These are phyloP conservation scores for Gouania willdenowi DNA, from an alignment of 2,797 vertebrate genomes.

Conservation along the genomic window DNA sequence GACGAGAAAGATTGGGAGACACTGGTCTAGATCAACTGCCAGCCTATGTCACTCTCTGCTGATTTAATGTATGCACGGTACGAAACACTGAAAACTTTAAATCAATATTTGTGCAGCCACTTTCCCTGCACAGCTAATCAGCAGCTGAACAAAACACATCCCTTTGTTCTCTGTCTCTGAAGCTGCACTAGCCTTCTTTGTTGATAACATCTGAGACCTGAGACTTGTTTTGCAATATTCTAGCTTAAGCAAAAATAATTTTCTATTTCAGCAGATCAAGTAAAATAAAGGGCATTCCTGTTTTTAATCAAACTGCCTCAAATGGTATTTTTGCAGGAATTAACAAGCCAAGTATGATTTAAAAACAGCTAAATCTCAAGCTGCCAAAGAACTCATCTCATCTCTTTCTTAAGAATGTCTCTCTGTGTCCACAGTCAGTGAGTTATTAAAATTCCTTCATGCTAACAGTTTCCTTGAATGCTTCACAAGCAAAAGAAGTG, in stretches of 20 bases:
- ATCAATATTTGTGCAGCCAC: constrained; percentile 33
- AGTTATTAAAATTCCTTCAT: constrained; percentile 47
- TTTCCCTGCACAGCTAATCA: constrained; percentile 25
- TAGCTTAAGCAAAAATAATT: constrained; percentile 18
- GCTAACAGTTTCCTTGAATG: constrained; percentile 34
- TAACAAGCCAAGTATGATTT: constrained; percentile 29
- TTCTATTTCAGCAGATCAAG: constrained; percentile 36
- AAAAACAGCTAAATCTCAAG: constrained; percentile 13
- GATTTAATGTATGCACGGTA: too few species aligned
- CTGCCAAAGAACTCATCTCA: constrained; percentile 27
- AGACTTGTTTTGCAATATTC: constrained; percentile 21
- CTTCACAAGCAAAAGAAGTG: constrained; percentile 38
- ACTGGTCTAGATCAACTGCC: too few species aligned
- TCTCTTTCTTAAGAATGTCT: constrained; percentile 13
- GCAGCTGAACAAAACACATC: constrained; percentile 17
- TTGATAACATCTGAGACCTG: constrained; percentile 31
- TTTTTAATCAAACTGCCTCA: constrained; percentile 24
- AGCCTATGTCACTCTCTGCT: too few species aligned
- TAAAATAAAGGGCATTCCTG: constrained; percentile 43
- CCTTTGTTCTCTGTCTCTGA: constrained; percentile 27
- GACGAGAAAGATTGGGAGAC: too few species aligned
- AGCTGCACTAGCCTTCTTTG: constrained; percentile 9
- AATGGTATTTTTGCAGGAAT: constrained; percentile 38
- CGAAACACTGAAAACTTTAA: too few species aligned
- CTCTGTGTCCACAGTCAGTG: constrained; percentile 21